Evolutionary conservation across 2,888 invertebrate species (phyloP), one percentile per base, ranked within the genome.

Genomic region (Euzetes globulus): DNA sequence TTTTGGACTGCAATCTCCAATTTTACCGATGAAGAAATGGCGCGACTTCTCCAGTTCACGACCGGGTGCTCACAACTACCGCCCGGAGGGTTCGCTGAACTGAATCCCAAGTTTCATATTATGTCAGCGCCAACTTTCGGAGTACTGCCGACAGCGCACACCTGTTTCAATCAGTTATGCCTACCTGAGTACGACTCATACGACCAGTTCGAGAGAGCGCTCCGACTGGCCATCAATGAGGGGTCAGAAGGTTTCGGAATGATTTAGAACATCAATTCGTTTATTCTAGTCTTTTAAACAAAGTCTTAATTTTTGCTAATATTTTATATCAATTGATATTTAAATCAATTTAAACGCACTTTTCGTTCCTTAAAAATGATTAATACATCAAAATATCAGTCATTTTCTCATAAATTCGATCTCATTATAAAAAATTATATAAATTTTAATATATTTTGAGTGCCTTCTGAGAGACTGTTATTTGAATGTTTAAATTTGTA

Each of bases 141-240:
- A 76, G 92, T 91, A 81, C 85, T 96, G 80, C 95, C 95, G 63
- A 93, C 94, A 1, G 94, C 95, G 37, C 95, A 96, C 84, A 95
- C 94, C 71, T 95, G 94, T 86, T 95, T 95, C 85, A 96, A 96
- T 87, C 94, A 95, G 85, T 88, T 96, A 77, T 94, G 94, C 84
- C 86, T 96, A 81, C 95, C 95, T 27, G 94, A 94, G 84, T 95
- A 95, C 85, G 94, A 94, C 83, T 89, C 88, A 80, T 94, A 94
- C 84, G 50, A 55, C 22, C 19, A 22, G 55, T 55, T 55, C 22
- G 55, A 55, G 13, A 91, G 90, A 82, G 91, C 93, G 58, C 86
- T 96, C 75, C 87, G 94, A 17, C 86, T 94, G 83, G 94, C 96
- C 78, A 93, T 95, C 83, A 94, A 91, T 84, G 96, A 96, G 85